phyloP scores from a whole-genome alignment of 2,888 invertebrate species.

The Graphium colonna region DNA sequence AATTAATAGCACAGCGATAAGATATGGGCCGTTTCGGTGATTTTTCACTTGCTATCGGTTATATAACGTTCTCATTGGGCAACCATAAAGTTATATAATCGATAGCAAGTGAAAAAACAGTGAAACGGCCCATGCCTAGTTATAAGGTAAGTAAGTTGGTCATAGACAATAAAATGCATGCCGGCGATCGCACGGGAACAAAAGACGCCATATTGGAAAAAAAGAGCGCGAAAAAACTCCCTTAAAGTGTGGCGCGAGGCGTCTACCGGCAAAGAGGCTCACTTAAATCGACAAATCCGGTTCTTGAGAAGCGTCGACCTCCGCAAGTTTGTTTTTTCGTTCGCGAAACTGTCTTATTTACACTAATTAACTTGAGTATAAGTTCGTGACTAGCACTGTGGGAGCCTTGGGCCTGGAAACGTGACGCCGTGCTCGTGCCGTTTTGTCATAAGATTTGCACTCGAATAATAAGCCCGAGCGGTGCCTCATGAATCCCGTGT shows the following conservation, averaged over 20 bases:
- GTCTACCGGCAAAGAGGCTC: conserved; percentile 33
- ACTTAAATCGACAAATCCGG: conserved; percentile 58
- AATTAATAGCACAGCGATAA: too few relatives aligned
- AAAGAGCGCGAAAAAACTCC: conserved; percentile 39
- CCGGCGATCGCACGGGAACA: too few relatives aligned
- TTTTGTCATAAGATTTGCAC: conserved; percentile 42
- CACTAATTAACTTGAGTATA: conserved; percentile 79
- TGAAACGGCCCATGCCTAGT: too few relatives aligned
- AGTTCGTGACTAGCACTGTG: conserved; percentile 76
- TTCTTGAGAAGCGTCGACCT: conserved; percentile 59
- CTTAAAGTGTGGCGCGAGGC: conserved; percentile 61
- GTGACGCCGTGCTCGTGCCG: conserved; percentile 46
- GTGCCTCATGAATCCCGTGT: conserved; percentile 10
- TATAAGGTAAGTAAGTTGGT: too few relatives aligned
- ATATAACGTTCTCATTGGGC: too few relatives aligned
- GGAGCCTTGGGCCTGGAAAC: conserved; percentile 46
- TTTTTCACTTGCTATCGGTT: too few relatives aligned
- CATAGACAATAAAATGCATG: too few relatives aligned
- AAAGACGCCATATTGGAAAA: conserved; percentile 11
- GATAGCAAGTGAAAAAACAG: too few relatives aligned
- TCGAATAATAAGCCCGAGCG: conserved; percentile 17
- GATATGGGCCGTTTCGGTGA: too few relatives aligned
- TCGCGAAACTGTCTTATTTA: conserved; percentile 76
- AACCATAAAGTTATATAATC: too few relatives aligned
- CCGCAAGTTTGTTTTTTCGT: conserved; percentile 59